Conservation (phyloP, 2,113 vertebrate genomes). For the Bufo gargarizans region DNA sequence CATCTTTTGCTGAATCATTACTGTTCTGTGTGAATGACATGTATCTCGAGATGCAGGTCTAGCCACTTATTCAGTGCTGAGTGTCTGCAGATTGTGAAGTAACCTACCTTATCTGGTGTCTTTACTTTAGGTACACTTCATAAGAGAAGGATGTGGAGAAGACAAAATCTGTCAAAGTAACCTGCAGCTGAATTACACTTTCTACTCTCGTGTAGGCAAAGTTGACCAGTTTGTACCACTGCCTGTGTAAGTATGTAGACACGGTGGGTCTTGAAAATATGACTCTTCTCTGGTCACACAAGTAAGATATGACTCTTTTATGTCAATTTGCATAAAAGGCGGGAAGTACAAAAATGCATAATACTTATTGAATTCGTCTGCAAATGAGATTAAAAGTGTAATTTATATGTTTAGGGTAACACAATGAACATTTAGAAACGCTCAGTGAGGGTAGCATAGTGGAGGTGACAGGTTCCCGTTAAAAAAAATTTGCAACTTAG, state of each 20-base stretch:
- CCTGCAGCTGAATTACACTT: slow-evolving; percentile 81
- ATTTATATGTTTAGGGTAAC: too few relatives aligned
- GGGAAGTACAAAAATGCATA: too few relatives aligned
- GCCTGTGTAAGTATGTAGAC: slow-evolving; percentile 72
- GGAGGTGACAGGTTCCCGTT: too few relatives aligned
- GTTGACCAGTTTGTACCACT: slow-evolving; percentile 81
- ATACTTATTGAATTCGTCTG: too few relatives aligned
- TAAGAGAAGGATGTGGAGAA: slow-evolving; percentile 87
- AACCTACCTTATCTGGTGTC: not conserved
- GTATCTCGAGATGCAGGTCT: not conserved
- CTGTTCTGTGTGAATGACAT: not conserved
- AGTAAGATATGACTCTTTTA: too few relatives aligned
- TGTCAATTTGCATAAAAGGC: too few relatives aligned
- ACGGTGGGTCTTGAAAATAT: too few relatives aligned
- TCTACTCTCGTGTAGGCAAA: slow-evolving; percentile 76
- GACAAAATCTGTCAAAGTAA: slow-evolving; percentile 96
- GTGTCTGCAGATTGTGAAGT: not conserved
- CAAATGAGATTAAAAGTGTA: too few relatives aligned
- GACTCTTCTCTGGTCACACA: too few relatives aligned
- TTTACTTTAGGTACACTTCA: slow-evolving; percentile 83
- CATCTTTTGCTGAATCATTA: not conserved
- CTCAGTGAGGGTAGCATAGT: too few relatives aligned
- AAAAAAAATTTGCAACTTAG: too few relatives aligned
- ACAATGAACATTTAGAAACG: too few relatives aligned
- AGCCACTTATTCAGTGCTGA: not conserved